These are phyloP conservation scores for Meteorus cinctellus DNA, from an alignment of 2,888 invertebrate genomes.

Conservation along the genomic window DNA sequence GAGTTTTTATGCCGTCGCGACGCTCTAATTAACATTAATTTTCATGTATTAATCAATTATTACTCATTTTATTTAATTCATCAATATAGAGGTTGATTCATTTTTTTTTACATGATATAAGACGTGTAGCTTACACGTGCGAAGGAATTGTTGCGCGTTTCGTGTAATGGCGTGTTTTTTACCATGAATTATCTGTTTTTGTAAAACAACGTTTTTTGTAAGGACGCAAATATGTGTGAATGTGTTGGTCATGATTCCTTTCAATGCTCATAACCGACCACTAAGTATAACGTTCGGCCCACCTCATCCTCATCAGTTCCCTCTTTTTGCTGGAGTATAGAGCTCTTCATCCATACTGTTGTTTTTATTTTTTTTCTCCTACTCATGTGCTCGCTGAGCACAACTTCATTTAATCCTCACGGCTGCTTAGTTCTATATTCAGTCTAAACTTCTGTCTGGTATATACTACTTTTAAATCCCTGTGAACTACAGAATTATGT, in stretches of 20 bases:
- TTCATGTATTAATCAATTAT: too few species aligned
- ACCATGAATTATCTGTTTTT: slow-evolving; percentile 42
- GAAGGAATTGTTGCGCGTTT: slow-evolving; percentile 18
- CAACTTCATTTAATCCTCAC: slow-evolving; percentile 18
- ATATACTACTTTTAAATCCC: background rate
- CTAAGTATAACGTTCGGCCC: background rate
- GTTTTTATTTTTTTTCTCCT: slow-evolving; percentile 19
- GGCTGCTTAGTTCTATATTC: background rate
- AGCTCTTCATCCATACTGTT: slow-evolving; percentile 13
- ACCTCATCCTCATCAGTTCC: background rate
- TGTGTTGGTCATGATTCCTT: background rate
- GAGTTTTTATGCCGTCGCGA: slow-evolving; percentile 1
- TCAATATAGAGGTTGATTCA: too few species aligned
- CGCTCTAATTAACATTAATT: too few species aligned
- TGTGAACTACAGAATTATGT: too few species aligned
- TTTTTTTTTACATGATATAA: background rate
- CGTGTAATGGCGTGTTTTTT: slow-evolving; percentile 35
- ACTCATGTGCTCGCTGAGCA: slow-evolving; percentile 13
- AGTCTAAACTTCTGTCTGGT: background rate
- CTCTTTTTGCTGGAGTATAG: slow-evolving; percentile 25
- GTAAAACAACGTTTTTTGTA: slow-evolving; percentile 16
- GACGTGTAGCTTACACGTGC: background rate
- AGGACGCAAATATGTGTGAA: background rate
- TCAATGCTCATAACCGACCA: slow-evolving; percentile 19
- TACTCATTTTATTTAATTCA: too few species aligned